Evolutionary conservation across 1,140 invertebrate species (phyloP).

Genomic region (Chelonus insularis): DNA sequence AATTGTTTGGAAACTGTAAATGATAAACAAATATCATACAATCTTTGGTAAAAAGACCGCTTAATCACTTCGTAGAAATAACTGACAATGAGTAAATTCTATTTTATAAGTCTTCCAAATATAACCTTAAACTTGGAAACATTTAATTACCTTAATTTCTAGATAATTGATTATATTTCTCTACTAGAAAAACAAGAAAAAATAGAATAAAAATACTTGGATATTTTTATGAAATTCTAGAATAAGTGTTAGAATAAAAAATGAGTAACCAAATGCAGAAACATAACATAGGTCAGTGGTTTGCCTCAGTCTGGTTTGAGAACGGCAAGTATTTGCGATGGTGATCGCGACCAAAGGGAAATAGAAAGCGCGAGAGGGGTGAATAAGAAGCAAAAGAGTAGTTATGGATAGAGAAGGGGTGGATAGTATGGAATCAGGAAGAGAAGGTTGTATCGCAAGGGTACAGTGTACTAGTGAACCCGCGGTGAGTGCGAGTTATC

Average conservation of each 20-base stretch:
- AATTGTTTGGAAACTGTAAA: too few relatives aligned
- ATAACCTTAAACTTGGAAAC: too few relatives aligned
- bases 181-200: not conserved
- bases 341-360: not conserved
- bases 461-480: conserved; percentile 61
- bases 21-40: too few relatives aligned
- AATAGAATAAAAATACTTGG: not conserved
- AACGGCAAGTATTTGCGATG: not conserved
- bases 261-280: not conserved
- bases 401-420: not conserved
- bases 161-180: not conserved
- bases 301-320: not conserved
- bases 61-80: too few relatives aligned
- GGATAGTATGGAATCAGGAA: conserved; percentile 50
- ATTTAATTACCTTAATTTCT: too few relatives aligned
- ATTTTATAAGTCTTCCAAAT: too few relatives aligned
- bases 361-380: not conserved
- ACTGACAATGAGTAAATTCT: too few relatives aligned
- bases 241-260: not conserved
- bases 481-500: conserved; percentile 35
- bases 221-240: not conserved
- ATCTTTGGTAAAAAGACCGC: too few relatives aligned
- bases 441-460: conserved; percentile 56
- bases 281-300: conserved; percentile 21
- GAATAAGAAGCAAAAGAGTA: not conserved